Evolutionary conservation across 2,797 vertebrate species (phyloP).

Genomic region (Poeciliopsis paucimaculata): DNA sequence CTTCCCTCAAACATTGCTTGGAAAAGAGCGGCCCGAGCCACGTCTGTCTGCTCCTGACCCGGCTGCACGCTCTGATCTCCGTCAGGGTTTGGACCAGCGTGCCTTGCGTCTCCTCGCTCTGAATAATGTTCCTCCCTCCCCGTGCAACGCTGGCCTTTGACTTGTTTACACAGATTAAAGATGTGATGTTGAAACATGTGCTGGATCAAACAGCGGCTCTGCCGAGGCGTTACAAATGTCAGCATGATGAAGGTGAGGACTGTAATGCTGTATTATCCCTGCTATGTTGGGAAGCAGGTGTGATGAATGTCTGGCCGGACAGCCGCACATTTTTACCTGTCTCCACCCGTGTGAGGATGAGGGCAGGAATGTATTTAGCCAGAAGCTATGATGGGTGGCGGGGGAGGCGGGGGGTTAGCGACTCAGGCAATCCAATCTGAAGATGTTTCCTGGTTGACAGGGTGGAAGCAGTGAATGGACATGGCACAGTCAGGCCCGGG

Average conservation of each 20-base stretch:
- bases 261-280: conserved; percentile 67
- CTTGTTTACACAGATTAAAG: conserved; percentile 76
- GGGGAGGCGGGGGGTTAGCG: conserved; percentile 15
- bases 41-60: conserved; percentile 29
- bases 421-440: conserved; percentile 59
- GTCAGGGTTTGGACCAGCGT: conserved; percentile 31
- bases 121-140: conserved; percentile 55
- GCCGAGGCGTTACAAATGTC: conserved; percentile 68
- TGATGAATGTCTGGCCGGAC: conserved; percentile 66
- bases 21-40: conserved; percentile 36
- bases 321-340: conserved; percentile 56
- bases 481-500: conserved; percentile 64
- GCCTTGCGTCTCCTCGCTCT: conserved; percentile 39
- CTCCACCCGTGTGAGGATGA: conserved; percentile 45
- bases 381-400: neutral
- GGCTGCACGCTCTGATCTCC: conserved; percentile 60
- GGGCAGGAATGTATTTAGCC: conserved; percentile 51
- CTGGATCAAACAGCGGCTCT: conserved; percentile 50
- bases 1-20: conserved; percentile 29
- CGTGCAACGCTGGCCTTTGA: conserved; percentile 65
- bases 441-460: conserved; percentile 72
- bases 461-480: conserved; percentile 66
- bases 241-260: conserved; percentile 72
- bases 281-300: conserved; percentile 56
- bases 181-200: conserved; percentile 68